Conservation (phyloP, 2,113 vertebrate species). For the Labeo catla region DNA sequence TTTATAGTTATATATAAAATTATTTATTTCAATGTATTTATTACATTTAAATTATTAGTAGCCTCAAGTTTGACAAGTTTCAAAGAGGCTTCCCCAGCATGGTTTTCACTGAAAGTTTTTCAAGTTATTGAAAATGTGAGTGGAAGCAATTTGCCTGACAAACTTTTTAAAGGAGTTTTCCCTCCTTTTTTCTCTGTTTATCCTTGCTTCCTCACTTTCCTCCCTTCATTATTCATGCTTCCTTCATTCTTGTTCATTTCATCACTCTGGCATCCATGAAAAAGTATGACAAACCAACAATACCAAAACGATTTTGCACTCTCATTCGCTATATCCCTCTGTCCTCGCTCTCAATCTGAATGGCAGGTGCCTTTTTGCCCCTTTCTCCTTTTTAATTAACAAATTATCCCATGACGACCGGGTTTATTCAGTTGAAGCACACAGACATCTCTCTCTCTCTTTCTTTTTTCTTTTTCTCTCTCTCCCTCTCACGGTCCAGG, state of each 20-base stretch:
- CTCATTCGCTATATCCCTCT: constrained; percentile 43
- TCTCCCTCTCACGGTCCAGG: constrained; percentile 65
- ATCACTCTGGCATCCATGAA: constrained; percentile 62
- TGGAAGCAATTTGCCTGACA: constrained; percentile 69
- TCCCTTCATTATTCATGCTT: neutral
- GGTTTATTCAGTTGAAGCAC: constrained; percentile 94
- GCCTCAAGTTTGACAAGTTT: neutral
- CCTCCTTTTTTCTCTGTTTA: neutral
- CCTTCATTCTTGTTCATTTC: constrained; percentile 45
- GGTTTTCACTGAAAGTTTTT: neutral
- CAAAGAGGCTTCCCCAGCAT: neutral
- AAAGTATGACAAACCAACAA: neutral
- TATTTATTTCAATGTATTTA: neutral
- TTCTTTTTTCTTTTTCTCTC: constrained; percentile 45
- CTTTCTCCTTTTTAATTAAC: constrained; percentile 75
- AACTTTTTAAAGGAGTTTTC: constrained; percentile 84
- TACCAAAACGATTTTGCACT: constrained; percentile 42
- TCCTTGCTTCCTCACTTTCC: neutral
- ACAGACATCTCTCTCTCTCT: constrained; percentile 74
- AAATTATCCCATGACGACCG: constrained; percentile 97
- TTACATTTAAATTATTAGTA: neutral
- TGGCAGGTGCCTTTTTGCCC: constrained; percentile 62
- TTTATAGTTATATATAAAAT: neutral
- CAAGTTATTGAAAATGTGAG: neutral
- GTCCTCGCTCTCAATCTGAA: constrained; percentile 83